Conservation (phyloP, 2,888 invertebrate species). For the Slavum lentiscoides region DNA sequence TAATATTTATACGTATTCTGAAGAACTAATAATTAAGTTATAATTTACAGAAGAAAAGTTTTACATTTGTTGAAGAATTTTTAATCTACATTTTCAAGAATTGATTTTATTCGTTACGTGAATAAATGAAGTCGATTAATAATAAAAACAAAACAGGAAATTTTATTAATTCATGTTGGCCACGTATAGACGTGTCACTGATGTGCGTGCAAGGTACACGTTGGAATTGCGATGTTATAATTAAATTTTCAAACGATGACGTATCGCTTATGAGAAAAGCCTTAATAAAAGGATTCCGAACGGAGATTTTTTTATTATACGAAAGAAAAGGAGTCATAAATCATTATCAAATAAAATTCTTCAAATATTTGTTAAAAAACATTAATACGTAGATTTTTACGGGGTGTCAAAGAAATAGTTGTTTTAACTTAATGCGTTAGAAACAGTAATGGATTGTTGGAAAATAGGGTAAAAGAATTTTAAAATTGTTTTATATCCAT, state of each 20-base stretch:
- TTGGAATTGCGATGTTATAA: background rate
- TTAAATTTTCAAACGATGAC: conserved; percentile 13
- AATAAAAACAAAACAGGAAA: background rate
- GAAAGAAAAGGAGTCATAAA: background rate
- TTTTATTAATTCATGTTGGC: background rate
- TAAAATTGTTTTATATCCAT: background rate
- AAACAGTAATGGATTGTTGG: background rate
- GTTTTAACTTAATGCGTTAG: no score
- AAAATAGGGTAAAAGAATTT: background rate
- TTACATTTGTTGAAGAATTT: background rate
- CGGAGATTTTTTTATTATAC: background rate
- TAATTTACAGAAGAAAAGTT: no score
- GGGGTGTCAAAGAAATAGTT: background rate
- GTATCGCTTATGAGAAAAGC: background rate
- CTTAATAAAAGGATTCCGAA: background rate
- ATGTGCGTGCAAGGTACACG: background rate
- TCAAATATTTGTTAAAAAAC: background rate
- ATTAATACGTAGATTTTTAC: no score
- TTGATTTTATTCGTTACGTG: background rate
- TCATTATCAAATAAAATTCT: background rate
- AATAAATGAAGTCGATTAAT: background rate
- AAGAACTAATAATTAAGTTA: no score
- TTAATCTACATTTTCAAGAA: background rate
- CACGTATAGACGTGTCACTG: background rate
- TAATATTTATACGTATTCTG: no score